phyloP scores from a whole-genome alignment of 1,140 invertebrate species.

The Aphidius gifuensis region DNA sequence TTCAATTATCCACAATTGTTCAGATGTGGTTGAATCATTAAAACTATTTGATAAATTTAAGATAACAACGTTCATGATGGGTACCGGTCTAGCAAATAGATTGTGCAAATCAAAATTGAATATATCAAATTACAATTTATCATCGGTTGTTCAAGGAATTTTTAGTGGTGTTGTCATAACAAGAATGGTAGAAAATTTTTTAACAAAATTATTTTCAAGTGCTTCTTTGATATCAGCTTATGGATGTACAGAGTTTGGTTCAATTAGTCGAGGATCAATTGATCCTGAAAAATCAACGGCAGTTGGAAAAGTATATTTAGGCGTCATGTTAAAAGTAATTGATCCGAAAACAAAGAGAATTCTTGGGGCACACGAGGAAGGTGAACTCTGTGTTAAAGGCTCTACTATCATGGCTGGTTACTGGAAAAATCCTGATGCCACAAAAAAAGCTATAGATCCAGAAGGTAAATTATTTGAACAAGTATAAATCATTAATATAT shows the following conservation, averaged over 20 bases:
- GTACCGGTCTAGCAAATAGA: background rate
- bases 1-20: constrained; percentile 22
- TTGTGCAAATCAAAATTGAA: no score
- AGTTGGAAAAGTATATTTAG: constrained; percentile 31
- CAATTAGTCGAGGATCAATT: no score
- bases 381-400: constrained; percentile 49
- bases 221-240: no score
- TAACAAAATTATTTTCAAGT: no score
- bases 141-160: no score
- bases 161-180: no score
- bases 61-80: background rate
- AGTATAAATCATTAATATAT: no score
- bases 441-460: constrained; percentile 51
- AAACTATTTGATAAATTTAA: background rate
- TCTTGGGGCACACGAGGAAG: constrained; percentile 39
- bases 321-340: constrained; percentile 37
- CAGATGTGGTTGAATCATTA: constrained; percentile 1
- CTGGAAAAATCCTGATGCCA: constrained; percentile 43
- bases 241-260: background rate
- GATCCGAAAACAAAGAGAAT: constrained; percentile 44
- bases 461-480: constrained; percentile 59
- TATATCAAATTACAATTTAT: no score
- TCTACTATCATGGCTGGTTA: constrained; percentile 44
- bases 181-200: no score
- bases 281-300: constrained; percentile 26